phyloP scores from a whole-genome alignment of 2,888 invertebrate genomes.

The Noctua comes region DNA sequence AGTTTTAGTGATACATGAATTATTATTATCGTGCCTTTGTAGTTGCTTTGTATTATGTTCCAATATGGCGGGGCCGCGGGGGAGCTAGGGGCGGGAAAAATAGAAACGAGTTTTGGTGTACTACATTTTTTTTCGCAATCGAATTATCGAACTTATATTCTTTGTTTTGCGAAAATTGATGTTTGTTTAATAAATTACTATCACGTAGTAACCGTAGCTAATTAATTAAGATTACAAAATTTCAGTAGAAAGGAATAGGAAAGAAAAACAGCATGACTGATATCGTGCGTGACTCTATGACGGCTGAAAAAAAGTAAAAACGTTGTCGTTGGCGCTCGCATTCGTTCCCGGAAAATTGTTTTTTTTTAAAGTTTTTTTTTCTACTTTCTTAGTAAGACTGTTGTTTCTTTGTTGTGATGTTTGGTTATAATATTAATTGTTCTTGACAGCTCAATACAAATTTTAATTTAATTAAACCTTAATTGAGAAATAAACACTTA shows the following conservation, averaged over 20 bases:
- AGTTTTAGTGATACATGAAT: constrained; percentile 75
- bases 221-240: constrained; percentile 10
- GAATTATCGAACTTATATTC: background rate
- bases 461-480: constrained; percentile 27
- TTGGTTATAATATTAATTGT: constrained; percentile 15
- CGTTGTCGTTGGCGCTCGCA: background rate
- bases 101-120: background rate
- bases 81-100: constrained; percentile 15
- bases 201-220: background rate
- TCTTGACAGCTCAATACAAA: background rate
- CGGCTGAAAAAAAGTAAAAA: background rate
- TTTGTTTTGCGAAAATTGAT: background rate
- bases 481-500: constrained; percentile 30
- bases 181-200: background rate
- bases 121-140: background rate
- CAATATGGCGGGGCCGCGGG: constrained; percentile 31
- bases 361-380: background rate
- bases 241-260: background rate
- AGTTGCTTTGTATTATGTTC: constrained; percentile 6
- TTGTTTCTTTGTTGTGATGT: constrained; percentile 3
- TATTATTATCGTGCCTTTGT: constrained; percentile 43
- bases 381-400: background rate
- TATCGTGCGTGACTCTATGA: constrained; percentile 26
- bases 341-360: constrained; percentile 29
- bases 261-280: constrained; percentile 17